Conservation (phyloP, 2,888 invertebrate species). For the Coleophora deauratella region DNA sequence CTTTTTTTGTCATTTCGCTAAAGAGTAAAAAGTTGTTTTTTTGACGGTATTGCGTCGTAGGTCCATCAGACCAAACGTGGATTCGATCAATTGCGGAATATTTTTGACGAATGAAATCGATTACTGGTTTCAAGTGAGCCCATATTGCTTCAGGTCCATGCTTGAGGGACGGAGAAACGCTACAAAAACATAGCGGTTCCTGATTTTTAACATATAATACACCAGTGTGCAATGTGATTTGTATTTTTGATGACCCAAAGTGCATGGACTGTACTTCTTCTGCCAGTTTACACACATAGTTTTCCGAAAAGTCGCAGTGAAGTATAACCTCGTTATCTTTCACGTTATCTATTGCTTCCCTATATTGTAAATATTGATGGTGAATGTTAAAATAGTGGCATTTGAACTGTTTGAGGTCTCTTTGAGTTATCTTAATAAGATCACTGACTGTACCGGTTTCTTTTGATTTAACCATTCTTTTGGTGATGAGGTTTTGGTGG, state of each 20-base stretch:
- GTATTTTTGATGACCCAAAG: slow-evolving; percentile 15
- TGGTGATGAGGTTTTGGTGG: not conserved
- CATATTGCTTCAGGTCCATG: slow-evolving; percentile 17
- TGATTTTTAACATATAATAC: slow-evolving; percentile 9
- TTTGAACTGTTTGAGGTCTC: not conserved
- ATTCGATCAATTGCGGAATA: slow-evolving; percentile 8
- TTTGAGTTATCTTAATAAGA: not conserved
- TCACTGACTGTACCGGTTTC: not conserved
- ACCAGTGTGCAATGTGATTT: slow-evolving; percentile 18
- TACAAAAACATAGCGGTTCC: slow-evolving; percentile 7
- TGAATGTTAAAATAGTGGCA: slow-evolving; percentile 1
- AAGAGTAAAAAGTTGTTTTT: not conserved
- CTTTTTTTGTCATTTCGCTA: not conserved
- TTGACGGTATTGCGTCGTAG: not conserved
- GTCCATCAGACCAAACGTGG: slow-evolving; percentile 17
- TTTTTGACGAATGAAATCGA: slow-evolving; percentile 10
- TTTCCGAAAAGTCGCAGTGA: slow-evolving; percentile 3
- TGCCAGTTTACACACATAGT: slow-evolving; percentile 7
- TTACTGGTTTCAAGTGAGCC: slow-evolving; percentile 15
- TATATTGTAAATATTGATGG: not conserved
- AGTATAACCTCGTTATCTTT: not conserved
- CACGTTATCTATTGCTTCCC: not conserved
- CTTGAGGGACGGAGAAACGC: slow-evolving; percentile 9
- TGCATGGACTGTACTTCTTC: slow-evolving; percentile 15
- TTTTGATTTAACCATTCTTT: slow-evolving; percentile 1